A percentile compares a stretch with the other conserved stretches of the same genome.
phyloP scores from a whole-genome alignment of 2,797 vertebrate genomes.

The Protonibea diacanthus region DNA sequence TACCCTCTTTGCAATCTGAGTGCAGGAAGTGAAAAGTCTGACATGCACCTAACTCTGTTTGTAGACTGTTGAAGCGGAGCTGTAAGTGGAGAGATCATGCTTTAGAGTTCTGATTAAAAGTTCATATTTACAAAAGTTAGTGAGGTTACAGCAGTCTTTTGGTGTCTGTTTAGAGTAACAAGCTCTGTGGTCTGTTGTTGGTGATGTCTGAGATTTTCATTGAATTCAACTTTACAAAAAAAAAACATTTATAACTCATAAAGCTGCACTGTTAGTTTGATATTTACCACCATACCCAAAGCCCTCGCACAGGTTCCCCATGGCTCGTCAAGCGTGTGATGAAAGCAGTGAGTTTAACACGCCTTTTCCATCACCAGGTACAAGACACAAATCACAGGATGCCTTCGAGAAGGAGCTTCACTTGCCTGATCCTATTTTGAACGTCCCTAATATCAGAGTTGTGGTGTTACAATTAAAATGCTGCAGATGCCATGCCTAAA shows the following conservation, averaged over 20 bases:
- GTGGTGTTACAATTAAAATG: background rate
- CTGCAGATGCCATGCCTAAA: background rate
- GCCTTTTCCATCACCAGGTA: background rate
- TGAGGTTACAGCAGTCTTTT: background rate
- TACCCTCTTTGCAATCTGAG: constrained; percentile 5
- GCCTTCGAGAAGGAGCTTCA: background rate
- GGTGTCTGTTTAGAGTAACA: background rate
- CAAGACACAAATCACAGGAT: background rate
- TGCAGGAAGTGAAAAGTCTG: constrained; percentile 28
- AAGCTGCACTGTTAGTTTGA: background rate
- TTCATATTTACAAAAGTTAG: constrained; percentile 23
- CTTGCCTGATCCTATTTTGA: rapidly evolving
- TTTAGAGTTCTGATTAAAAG: constrained; percentile 16
- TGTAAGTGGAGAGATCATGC: background rate
- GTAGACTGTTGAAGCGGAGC: background rate
- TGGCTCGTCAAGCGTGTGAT: background rate
- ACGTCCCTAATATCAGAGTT: background rate
- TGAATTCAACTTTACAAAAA: background rate
- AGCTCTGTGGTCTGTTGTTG: background rate
- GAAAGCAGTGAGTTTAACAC: background rate
- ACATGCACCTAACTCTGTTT: constrained; percentile 17
- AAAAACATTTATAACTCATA: background rate
- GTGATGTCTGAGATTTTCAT: background rate
- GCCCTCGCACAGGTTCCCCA: background rate
- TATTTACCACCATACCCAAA: background rate